These are phyloP conservation scores for Arion vulgaris DNA, from an alignment of 1,140 invertebrate genomes.

Conservation along the genomic window DNA sequence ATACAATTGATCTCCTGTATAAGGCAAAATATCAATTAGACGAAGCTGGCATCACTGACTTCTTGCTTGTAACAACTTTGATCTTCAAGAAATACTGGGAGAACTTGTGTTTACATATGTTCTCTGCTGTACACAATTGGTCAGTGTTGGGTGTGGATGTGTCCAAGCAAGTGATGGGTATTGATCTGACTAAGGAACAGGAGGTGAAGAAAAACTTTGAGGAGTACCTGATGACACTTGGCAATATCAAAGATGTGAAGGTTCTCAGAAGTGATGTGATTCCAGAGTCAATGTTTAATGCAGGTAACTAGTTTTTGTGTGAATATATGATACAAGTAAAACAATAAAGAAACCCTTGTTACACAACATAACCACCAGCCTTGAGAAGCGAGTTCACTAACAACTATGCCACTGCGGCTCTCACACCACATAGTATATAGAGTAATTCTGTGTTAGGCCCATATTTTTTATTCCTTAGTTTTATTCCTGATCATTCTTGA, in stretches of 20 bases:
- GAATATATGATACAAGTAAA: too few relatives aligned
- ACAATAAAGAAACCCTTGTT: too few relatives aligned
- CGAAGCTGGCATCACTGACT: not conserved
- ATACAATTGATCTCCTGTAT: conserved; percentile 8
- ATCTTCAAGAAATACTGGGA: conserved; percentile 38
- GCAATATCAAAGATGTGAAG: not conserved
- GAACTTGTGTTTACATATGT: conserved; percentile 21
- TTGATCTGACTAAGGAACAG: not conserved
- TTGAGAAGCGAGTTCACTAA: too few relatives aligned
- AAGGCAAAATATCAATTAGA: conserved; percentile 24
- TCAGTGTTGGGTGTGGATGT: conserved; percentile 25
- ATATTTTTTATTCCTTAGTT: too few relatives aligned
- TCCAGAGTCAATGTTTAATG: conserved; percentile 19
- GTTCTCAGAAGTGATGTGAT: conserved; percentile 10
- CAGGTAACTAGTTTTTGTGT: too few relatives aligned
- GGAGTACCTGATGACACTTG: conserved; percentile 13
- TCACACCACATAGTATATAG: too few relatives aligned
- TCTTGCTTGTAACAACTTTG: conserved; percentile 11
- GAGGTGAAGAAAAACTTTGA: not conserved
- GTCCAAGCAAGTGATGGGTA: not conserved
- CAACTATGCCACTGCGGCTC: too few relatives aligned
- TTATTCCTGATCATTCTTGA: too few relatives aligned
- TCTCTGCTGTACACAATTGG: conserved; percentile 24
- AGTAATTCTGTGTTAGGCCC: too few relatives aligned
- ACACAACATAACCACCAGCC: too few relatives aligned